A percentile compares a stretch with the other conserved stretches of the same genome.
Conservation (phyloP, 2,888 invertebrate species). For the Exephanes ischioxanthus region DNA sequence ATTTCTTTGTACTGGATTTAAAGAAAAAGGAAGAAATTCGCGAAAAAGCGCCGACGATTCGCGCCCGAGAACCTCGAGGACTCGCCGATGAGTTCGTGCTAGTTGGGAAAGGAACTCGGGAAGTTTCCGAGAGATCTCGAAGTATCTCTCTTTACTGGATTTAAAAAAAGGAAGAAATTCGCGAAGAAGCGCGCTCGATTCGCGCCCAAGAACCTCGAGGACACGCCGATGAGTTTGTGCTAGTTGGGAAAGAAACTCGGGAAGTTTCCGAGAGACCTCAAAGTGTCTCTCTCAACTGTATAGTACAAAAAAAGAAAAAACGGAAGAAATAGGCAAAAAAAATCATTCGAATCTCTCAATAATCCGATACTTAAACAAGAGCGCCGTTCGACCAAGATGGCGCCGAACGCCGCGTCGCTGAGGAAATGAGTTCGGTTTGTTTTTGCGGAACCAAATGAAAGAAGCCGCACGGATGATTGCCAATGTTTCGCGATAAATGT, state of each 20-base stretch:
- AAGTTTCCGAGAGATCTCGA: neutral
- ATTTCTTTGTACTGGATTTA: too few species aligned
- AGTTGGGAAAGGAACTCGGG: neutral
- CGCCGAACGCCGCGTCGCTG: neutral
- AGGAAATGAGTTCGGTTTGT: neutral
- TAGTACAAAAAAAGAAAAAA: neutral
- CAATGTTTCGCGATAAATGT: neutral
- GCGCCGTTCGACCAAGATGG: neutral
- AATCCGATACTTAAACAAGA: neutral
- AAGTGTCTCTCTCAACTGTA: neutral
- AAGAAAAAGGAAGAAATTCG: constrained; percentile 1
- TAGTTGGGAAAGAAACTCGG: constrained; percentile 8
- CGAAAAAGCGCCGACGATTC: too few species aligned
- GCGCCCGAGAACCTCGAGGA: too few species aligned
- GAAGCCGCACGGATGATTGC: neutral
- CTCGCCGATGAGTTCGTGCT: too few species aligned
- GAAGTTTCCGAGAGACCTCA: neutral
- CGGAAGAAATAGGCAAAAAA: neutral
- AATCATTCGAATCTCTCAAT: neutral
- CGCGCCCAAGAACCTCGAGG: constrained; percentile 32
- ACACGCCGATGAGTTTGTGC: neutral
- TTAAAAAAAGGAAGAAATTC: neutral
- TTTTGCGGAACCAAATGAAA: neutral
- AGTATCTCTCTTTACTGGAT: neutral
- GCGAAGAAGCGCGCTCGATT: neutral